These are phyloP conservation scores for Egretta garzetta DNA, from an alignment of 2,113 vertebrate species.

Conservation along the genomic window DNA sequence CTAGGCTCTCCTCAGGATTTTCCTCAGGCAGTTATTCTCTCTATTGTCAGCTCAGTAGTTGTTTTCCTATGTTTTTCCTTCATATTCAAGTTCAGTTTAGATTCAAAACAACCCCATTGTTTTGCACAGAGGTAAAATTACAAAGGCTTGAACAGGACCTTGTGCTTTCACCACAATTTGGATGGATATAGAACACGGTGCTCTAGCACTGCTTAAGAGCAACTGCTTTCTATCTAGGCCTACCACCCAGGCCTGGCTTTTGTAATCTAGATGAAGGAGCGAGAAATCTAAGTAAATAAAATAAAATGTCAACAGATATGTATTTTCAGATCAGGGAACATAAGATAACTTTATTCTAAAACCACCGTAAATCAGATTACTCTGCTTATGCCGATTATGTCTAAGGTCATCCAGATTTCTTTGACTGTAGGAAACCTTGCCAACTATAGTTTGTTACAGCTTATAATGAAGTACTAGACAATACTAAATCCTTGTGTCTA, in stretches of 20 bases:
- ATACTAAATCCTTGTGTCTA: neutral
- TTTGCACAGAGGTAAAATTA: neutral
- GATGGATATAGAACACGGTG: neutral
- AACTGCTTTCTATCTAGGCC: neutral
- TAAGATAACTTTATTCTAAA: neutral
- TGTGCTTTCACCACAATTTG: neutral
- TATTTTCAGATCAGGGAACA: neutral
- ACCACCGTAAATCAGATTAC: neutral
- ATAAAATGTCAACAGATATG: neutral
- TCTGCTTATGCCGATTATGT: neutral
- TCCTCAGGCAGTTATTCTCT: neutral
- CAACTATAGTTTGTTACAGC: neutral
- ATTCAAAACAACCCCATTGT: neutral
- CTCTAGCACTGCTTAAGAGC: neutral
- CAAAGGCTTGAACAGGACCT: neutral
- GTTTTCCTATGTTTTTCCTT: neutral
- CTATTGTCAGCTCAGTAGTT: neutral
- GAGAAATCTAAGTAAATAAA: neutral
- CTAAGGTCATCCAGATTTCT: neutral
- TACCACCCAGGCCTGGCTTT: neutral
- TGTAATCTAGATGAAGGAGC: neutral
- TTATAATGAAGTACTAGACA: neutral
- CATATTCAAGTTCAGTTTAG: neutral
- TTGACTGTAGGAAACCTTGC: neutral
- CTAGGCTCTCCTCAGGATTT: neutral